Conservation (phyloP, 2,113 vertebrate species). For the Ranitomeya imitator region DNA sequence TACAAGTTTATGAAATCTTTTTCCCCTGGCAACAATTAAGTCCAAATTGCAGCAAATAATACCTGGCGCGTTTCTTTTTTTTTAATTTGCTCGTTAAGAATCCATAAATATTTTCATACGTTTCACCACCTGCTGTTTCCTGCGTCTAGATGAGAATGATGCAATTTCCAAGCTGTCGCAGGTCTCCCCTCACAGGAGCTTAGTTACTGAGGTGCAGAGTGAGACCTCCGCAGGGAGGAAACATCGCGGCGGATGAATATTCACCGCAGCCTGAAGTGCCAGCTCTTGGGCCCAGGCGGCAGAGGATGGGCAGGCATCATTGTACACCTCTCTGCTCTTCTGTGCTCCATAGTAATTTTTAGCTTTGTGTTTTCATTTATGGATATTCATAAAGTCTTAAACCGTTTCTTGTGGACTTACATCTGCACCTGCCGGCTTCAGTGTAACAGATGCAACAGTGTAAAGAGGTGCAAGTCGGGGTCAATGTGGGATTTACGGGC, state of each 20-base stretch:
- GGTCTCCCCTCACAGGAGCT: neutral
- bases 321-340: too few relatives aligned
- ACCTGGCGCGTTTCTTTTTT: neutral
- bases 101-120: conserved; percentile 44
- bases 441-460: too few relatives aligned
- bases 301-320: neutral
- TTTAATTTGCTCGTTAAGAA: conserved; percentile 38
- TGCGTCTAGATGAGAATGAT: conserved; percentile 19
- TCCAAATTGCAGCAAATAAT: conserved; percentile 34
- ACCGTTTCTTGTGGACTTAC: too few relatives aligned
- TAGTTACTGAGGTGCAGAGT: neutral
- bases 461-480: too few relatives aligned
- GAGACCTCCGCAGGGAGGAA: neutral
- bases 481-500: too few relatives aligned
- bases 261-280: neutral
- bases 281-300: neutral
- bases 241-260: neutral
- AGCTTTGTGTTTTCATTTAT: too few relatives aligned
- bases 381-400: too few relatives aligned
- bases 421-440: too few relatives aligned
- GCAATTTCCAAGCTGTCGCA: conserved; percentile 24
- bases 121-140: conserved; percentile 28
- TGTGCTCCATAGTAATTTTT: too few relatives aligned
- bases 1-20: neutral
- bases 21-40: conserved; percentile 25